Evolutionary conservation across 2,888 invertebrate genomes (phyloP), one percentile per base, ranked within the genome.

Genomic region (Tryphoninae sp.): DNA sequence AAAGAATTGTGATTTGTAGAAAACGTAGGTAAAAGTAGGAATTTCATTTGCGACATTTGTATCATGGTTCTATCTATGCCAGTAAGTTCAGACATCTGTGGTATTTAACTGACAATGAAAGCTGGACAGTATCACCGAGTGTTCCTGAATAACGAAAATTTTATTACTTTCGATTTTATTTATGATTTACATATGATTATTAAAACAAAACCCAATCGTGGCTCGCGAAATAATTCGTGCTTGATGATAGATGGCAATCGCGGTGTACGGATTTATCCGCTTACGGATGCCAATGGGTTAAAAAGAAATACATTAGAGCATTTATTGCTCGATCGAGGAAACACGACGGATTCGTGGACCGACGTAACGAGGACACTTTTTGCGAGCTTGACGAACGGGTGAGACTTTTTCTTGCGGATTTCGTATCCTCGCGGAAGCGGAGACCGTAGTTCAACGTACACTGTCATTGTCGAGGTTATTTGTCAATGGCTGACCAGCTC

Each of bases 401-500:
- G n/a, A 49, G n/a, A 19, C 23, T 65, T 64, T 69, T 84, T 16
- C 68, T 75, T 42, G 16, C 26, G 9, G 55, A 2, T 40, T 23
- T 58, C 19, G 51, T 42, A 69, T 78, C 58, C 40, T 55, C 42
- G 16, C 55, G 78, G 74, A 78, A 81, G 69, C 42, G 13, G 42
- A 26, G 49, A 33, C 53, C 13, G 51, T 40, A 59, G 61, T 59
- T 79, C 71, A 78, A 82, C 64, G 78, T 81, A 79, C 80, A 81
- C 78, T 76, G 75, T 73, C 84, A 85, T 65, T 83, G 82, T 61
- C 84, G 78, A 81, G 83, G 80, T 74, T 67, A 53, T 42, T 42
- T n/a, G 11, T 26, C 61, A 73, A 78, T 65, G 6, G 33, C 33
- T 33, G 67, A n/a, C 19, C 55, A 51, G 45, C 23, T 51, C 53